Conservation (phyloP, 2,888 invertebrate species). For the Scaptomyza cyrtandrae region DNA sequence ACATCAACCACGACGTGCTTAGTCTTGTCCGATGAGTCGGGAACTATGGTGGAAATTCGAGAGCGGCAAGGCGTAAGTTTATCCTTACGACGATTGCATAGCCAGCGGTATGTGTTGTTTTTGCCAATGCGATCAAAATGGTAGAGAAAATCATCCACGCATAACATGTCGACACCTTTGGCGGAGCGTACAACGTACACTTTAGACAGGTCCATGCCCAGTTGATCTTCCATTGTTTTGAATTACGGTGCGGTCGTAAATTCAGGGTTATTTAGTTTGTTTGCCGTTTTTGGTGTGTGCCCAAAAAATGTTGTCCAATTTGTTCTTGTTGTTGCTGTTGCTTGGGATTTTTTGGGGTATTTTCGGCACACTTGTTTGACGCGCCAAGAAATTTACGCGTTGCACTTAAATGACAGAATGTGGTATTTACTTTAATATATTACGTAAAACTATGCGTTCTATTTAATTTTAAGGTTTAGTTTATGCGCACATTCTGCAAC, state of each 20-base stretch:
- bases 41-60: constrained; percentile 73
- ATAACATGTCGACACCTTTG: constrained; percentile 81
- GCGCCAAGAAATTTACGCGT: constrained; percentile 30
- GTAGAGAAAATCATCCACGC: constrained; percentile 78
- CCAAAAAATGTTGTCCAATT: constrained; percentile 68
- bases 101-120: constrained; percentile 78
- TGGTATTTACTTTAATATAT: not conserved
- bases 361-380: constrained; percentile 42
- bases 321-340: constrained; percentile 40
- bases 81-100: constrained; percentile 79
- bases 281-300: constrained; percentile 60
- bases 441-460: constrained; percentile 20
- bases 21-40: constrained; percentile 61
- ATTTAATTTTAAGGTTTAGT: constrained; percentile 26
- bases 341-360: constrained; percentile 75
- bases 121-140: constrained; percentile 80
- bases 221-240: constrained; percentile 53
- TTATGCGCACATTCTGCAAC: constrained; percentile 52
- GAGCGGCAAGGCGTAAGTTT: constrained; percentile 73
- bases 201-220: constrained; percentile 67
- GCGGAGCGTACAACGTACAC: constrained; percentile 79
- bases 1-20: constrained; percentile 72
- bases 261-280: constrained; percentile 63
- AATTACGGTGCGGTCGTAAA: constrained; percentile 50
- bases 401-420: constrained; percentile 1